Conservation (phyloP, 1,140 invertebrate genomes). For the Tetramorium parvispinum region DNA sequence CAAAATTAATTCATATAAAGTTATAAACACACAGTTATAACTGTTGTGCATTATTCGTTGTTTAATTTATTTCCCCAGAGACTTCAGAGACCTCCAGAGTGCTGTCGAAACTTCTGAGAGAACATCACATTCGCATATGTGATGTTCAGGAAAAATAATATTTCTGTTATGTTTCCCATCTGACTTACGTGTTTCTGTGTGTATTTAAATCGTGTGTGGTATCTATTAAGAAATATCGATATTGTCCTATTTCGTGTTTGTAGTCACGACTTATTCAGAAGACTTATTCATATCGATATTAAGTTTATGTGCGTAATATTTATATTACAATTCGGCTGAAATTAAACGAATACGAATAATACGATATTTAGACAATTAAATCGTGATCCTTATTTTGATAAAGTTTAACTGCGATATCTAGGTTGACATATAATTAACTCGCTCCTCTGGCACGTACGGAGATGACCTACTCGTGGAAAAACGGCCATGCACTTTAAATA, state of each 20-base stretch:
- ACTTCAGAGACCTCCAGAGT: conserved; percentile 3
- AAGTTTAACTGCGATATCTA: conserved; percentile 24
- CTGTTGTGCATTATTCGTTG: background rate
- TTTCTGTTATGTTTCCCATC: background rate
- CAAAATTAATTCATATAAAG: background rate
- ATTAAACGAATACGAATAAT: background rate
- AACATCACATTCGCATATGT: conserved; percentile 10
- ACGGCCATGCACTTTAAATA: conserved; percentile 35
- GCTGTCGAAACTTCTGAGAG: conserved; percentile 41
- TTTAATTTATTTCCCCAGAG: conserved; percentile 36
- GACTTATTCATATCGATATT: background rate
- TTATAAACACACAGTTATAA: conserved; percentile 26
- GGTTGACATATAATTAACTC: conserved; percentile 55
- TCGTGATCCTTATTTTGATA: conserved; percentile 17
- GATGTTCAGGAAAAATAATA: conserved; percentile 4
- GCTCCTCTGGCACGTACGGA: conserved; percentile 28
- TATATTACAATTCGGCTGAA: background rate
- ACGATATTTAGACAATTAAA: background rate
- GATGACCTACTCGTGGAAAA: conserved; percentile 55
- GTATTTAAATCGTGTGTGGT: background rate
- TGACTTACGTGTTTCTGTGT: conserved; percentile 4
- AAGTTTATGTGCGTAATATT: background rate
- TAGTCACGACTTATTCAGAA: background rate
- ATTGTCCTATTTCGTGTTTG: background rate
- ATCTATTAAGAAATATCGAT: background rate